Base-by-base conservation (phyloP, 2,888 invertebrate genomes). In the Athrips mouffetella region DNA sequence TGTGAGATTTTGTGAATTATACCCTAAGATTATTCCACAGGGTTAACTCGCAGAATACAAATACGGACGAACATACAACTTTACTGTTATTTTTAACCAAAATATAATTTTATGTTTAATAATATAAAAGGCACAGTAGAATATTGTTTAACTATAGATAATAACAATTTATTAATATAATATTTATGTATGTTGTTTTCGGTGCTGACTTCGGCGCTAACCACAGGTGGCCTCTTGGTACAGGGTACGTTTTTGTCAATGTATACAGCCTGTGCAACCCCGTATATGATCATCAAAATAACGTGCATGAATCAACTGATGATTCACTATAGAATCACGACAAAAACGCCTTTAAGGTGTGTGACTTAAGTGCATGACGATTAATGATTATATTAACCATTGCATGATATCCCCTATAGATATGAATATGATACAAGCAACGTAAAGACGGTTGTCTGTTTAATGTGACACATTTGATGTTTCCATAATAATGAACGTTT, bases 161-260 rank as follows among this genome's bases (percentile, higher is more conserved):
- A 11, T 21, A 65, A 63, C 60, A 70, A 70, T 73, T 62, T 74
- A 76, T 79, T 77, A 74, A 73, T 64, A 69, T 72, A 53, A 20
- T 70, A 76, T 73, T 61, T 76, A 74, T 76, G 76, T 82, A 80
- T 82, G 80, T 85, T 86, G 86, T 87, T 87, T 87, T 86, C 87
- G 86, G 87, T 88, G 86, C 81, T 75, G 86, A 70, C 71, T 73
- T 73, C 71, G 73, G 68, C 75, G 74, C 63, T 67, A 73, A 80
- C 73, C 80, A 75, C 92, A 95, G 95, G 95, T 95, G 92, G 94
- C 95, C 89, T 93, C 93, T 90, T 95, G 95, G 95, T 95, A 93
- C 92, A 92, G 94, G 95, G 95, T 95, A 95, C 91, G 95, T 94
- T 15, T 35, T 35, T 45, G 29, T 30, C 4, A n/a, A 21, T 29